Evolutionary conservation across 2,888 invertebrate genomes (phyloP), one percentile per base, ranked within the genome.

Genomic region (Pollenia labialis): DNA sequence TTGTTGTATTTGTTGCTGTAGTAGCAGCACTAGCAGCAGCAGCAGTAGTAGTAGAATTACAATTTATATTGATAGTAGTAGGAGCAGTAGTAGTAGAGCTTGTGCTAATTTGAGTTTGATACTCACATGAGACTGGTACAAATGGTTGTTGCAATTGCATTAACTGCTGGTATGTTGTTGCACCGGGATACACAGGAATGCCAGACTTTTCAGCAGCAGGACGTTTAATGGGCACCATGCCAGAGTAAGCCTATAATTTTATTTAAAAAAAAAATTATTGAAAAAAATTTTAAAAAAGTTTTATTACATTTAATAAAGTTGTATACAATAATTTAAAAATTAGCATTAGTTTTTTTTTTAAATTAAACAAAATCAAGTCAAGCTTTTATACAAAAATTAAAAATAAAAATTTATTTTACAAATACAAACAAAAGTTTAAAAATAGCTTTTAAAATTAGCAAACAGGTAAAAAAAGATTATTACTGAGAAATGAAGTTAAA

Each of bases 51-150:
- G 80, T 84, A 85, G 81, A 81, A 87, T 87, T 85, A 84, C 86
- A 87, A 87, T 87, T 87, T 71, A 87, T 84, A 85, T 74, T 79
- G 69, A 71, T 83, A 69, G 74, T 90, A 90, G 90, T 89, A 89
- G 87, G 80, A 88, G 89, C 86, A 88, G 87, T 88, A 88, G 84
- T 88, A 87, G 87, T 88, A 87, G 88, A 88, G 88, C 83, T 87
- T 83, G 88, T 88, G 88, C 90, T 89, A 89, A 90, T 90, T 88
- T 89, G 88, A 88, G 89, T 88, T 89, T 87, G 89, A 96, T 97
- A 98, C 98, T 98, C 98, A 98, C 98, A 98, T 97, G 98, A 98
- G 95, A 98, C 98, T 96, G 98, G 98, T 96, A 98, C 98, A 95
- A 97, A 98, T 94, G 98, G 98, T 96, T 98, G 97, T 93, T 95